phyloP scores from a whole-genome alignment of 2,113 vertebrate genomes.

The Girardinichthys multiradiatus region DNA sequence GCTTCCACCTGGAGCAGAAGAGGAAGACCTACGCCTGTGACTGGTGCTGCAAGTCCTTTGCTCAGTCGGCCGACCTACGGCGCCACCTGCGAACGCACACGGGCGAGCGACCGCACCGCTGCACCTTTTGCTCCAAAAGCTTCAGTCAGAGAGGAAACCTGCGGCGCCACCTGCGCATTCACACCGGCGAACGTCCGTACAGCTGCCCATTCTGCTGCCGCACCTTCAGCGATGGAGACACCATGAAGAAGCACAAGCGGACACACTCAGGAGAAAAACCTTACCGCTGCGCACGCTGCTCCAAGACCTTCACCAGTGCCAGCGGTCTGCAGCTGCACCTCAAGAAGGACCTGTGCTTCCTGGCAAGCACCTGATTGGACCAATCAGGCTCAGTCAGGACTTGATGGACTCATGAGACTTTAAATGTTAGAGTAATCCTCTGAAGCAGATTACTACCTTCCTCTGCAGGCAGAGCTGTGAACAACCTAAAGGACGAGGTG shows the following conservation, averaged over 20 bases:
- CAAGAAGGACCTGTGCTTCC: conserved; percentile 62
- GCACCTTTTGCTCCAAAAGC: conserved; percentile 79
- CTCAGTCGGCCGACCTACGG: conserved; percentile 79
- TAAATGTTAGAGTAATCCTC: too few relatives aligned
- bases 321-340: conserved; percentile 64
- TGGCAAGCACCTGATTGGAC: conserved; percentile 36
- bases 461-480: too few relatives aligned
- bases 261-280: conserved; percentile 70
- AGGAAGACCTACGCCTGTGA: conserved; percentile 75
- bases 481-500: too few relatives aligned
- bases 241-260: conserved; percentile 75
- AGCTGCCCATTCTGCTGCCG: conserved; percentile 72
- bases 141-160: conserved; percentile 81
- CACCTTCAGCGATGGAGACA: conserved; percentile 75
- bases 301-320: conserved; percentile 53
- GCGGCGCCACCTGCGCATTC: conserved; percentile 75
- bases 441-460: too few relatives aligned
- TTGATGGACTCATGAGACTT: too few relatives aligned
- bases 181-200: conserved; percentile 79
- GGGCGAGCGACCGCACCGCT: conserved; percentile 78
- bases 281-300: conserved; percentile 58
- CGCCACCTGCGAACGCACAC: conserved; percentile 81
- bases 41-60: conserved; percentile 81
- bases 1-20: conserved; percentile 74
- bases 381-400: too few relatives aligned